Evolutionary conservation across 2,113 vertebrate genomes (phyloP).

Genomic region (Heterochromis multidens): DNA sequence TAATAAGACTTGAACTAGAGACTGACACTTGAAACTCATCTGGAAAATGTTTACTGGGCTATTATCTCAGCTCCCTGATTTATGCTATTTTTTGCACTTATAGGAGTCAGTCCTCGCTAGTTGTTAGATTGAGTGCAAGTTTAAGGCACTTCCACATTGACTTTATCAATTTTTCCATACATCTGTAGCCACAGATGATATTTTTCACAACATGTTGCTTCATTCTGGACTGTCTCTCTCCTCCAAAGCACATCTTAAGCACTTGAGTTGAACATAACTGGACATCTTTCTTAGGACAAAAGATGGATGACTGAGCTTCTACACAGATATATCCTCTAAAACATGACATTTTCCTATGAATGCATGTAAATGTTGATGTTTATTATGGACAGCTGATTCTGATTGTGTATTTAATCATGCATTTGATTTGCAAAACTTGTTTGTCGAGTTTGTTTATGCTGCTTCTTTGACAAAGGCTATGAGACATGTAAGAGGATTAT

Average conservation of each 20-base stretch:
- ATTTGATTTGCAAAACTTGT: too few relatives aligned
- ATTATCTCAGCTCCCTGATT: neutral
- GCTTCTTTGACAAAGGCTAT: neutral
- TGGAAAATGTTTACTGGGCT: accelerated
- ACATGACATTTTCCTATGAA: accelerated
- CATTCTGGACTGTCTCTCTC: too few relatives aligned
- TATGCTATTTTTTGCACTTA: accelerated
- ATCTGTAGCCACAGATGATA: neutral
- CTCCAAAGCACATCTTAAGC: too few relatives aligned
- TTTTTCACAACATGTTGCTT: neutral
- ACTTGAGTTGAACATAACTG: too few relatives aligned
- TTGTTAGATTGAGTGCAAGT: neutral
- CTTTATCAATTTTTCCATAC: accelerated
- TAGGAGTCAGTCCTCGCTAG: accelerated
- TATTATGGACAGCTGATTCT: too few relatives aligned
- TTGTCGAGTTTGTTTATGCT: too few relatives aligned
- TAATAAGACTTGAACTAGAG: neutral
- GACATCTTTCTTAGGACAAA: neutral
- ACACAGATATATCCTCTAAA: neutral
- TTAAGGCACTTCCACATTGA: neutral
- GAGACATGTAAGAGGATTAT: too few relatives aligned
- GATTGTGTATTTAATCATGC: too few relatives aligned
- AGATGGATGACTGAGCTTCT: neutral
- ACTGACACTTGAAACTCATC: accelerated
- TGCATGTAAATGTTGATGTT: neutral